These are phyloP conservation scores for Agapornis canus DNA, from an alignment of 2,797 vertebrate species.

Conservation along the genomic window DNA sequence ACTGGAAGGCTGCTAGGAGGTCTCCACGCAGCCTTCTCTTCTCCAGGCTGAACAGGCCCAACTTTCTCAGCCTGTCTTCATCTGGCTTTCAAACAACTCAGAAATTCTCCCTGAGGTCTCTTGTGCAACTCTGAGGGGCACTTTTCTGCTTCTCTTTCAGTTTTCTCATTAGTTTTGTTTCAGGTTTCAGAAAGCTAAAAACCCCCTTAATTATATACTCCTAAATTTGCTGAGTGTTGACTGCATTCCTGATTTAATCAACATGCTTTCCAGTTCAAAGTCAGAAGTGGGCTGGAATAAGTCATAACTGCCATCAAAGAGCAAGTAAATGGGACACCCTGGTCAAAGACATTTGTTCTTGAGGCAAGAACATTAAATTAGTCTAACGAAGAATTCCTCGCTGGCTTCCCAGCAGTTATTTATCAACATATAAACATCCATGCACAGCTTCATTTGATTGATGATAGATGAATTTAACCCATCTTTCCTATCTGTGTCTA, in stretches of 20 bases:
- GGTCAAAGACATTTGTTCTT: neutral
- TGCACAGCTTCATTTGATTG: neutral
- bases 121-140: neutral
- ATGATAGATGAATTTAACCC: neutral
- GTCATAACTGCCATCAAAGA: neutral
- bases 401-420: neutral
- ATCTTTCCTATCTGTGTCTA: neutral
- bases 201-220: neutral
- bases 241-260: neutral
- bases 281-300: neutral
- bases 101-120: neutral
- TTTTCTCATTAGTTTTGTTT: neutral
- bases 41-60: neutral
- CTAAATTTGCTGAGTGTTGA: neutral
- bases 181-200: neutral
- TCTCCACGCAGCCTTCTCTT: neutral
- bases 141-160: neutral
- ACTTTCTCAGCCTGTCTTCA: neutral
- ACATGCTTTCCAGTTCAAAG: neutral
- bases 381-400: neutral
- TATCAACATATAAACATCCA: neutral
- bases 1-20: neutral
- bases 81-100: neutral
- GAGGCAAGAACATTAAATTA: neutral
- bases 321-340: neutral